Percentiles rank a stretch among this genome's conserved stretches.
Evolutionary conservation across 2,888 invertebrate genomes (phyloP).

Genomic region (Pristionchus arcanus): DNA sequence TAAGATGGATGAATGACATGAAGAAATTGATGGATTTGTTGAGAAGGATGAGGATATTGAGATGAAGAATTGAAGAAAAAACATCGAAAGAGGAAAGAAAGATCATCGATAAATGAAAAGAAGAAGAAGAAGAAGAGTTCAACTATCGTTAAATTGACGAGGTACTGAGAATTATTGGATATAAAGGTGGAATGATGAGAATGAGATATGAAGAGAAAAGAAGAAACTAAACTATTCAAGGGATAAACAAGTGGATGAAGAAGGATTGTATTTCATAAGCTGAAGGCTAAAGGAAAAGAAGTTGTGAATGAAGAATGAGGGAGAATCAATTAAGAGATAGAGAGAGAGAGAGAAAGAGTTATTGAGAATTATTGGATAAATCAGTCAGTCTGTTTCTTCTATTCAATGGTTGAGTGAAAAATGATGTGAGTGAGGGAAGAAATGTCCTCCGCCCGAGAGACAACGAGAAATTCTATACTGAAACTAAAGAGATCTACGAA

Average conservation of each 20-base stretch:
- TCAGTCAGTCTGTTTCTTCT: not conserved
- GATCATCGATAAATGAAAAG: not conserved
- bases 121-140: not conserved
- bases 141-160: not conserved
- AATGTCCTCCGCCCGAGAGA: not conserved
- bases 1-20: slow-evolving; percentile 4
- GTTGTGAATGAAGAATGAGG: not conserved
- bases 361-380: slow-evolving; percentile 6
- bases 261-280: not conserved
- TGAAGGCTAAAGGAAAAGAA: not conserved
- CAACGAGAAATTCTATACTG: not conserved
- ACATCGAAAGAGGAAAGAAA: not conserved
- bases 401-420: not conserved
- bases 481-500: not conserved
- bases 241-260: slow-evolving; percentile 16
- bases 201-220: not conserved
- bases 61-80: not conserved
- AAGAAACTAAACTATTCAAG: not conserved
- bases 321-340: not conserved
- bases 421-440: not conserved
- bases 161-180: not conserved
- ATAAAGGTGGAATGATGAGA: not conserved
- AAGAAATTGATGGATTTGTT: slow-evolving; percentile 12
- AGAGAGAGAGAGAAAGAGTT: not conserved
- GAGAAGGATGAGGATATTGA: not conserved